Base-by-base conservation (phyloP, 2,888 invertebrate species). In the Lumbricus terrestris region DNA sequence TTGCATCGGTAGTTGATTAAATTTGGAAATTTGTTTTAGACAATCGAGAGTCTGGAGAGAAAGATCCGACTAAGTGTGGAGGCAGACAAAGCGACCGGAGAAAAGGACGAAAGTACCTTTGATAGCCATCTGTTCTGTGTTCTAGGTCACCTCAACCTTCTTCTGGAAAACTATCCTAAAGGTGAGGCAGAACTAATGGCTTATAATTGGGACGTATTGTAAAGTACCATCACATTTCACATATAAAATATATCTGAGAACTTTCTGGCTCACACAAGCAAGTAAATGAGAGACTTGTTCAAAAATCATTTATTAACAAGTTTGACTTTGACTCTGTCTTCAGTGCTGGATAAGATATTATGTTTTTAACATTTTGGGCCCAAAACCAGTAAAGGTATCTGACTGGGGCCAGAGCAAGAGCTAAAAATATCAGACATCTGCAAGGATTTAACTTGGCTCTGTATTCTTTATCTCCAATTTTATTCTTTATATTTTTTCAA, bases 121-220 rank as follows among this genome's bases (percentile, higher is more conserved):
- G 93, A 94, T 85, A 97, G 97, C 0, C 97, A 97, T 95, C 97
- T 98, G 4, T 98, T 97, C 95, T 98, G 98, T 94, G 98, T 98
- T 95, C 96, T 99, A 90, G 99, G 99, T 4, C 99, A 99, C 95
- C 97, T 99, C 94, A 98, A 98, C 95, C 96, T 99, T 54, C 96
- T 99, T 3, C 96, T 98, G 34, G 98, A 98, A 95, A 98, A 99
- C 94, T 98, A 97, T 96, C 96, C 97, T 47, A 98, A 98, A 97
- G 98, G 99, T 98, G 96, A 93, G 91, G 69, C 69, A 3, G 69
- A n/a, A 69, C 69, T n/a, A 69, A 13, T n/a, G n/a, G 54, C 23
- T 23, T 29, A 29, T 54, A 2, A 29, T 54, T 54, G 54, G 54
- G 11, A 54, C 5, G 2, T 54, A 54, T 54, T 54, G 23, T 54